Conservation (phyloP, 2,113 vertebrate species). For the Gorilla gorilla region DNA sequence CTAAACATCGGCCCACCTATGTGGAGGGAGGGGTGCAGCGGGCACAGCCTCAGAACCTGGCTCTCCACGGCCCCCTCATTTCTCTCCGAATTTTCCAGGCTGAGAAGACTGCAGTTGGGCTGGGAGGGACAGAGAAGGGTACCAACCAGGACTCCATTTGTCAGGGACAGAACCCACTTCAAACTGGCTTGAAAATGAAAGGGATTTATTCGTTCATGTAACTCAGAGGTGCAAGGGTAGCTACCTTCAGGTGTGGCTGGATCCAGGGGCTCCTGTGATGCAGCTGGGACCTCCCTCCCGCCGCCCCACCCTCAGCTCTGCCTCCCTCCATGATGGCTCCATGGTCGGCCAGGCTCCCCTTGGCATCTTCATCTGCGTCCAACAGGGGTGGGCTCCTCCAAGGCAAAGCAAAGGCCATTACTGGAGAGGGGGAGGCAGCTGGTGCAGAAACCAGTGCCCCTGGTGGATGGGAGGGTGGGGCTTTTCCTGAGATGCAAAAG, state of each 20-base stretch:
- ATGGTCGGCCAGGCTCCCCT: rapidly evolving
- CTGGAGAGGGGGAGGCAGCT: not conserved
- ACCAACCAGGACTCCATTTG: not conserved
- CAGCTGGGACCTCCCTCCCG: not conserved
- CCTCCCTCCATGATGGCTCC: not conserved
- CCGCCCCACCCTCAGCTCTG: not conserved
- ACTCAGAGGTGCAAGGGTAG: rapidly evolving
- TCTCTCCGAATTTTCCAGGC: not conserved
- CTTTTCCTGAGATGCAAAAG: not conserved
- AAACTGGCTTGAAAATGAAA: not conserved
- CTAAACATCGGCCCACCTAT: rapidly evolving
- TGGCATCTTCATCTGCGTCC: too few relatives aligned
- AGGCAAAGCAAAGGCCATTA: not conserved
- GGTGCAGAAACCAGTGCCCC: not conserved
- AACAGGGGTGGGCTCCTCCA: not conserved
- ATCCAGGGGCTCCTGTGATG: not conserved
- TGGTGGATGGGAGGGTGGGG: not conserved
- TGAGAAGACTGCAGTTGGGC: not conserved
- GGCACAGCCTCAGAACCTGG: not conserved
- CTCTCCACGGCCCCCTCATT: not conserved
- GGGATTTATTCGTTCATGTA: not conserved
- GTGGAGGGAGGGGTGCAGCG: rapidly evolving
- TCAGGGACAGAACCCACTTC: not conserved
- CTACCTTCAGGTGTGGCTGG: not conserved
- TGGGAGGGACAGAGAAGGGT: not conserved